Base-by-base conservation (phyloP, 2,797 vertebrate species). In the Emys orbicularis region DNA sequence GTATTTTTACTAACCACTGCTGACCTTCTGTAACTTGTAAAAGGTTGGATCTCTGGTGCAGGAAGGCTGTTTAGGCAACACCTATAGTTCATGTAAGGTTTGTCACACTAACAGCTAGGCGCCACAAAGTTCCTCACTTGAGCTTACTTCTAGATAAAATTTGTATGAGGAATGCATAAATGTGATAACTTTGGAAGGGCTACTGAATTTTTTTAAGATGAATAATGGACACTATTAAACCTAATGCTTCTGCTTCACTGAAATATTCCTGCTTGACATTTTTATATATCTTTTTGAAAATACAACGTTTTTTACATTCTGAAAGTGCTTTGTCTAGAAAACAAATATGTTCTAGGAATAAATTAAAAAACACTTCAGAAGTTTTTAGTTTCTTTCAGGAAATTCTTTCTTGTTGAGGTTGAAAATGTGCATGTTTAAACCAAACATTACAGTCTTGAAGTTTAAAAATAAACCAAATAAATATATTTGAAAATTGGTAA, bases 321-420 rank as follows among this genome's bases (percentile, higher is more conserved):
- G 72, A 2, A 76, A 68, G 15, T 77, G 37, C 89, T 57, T 96
- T 87, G 92, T 92, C 29, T 54, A 41, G 41, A 84, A 74, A 12
- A 44, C 86, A 15, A 50, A 1, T 89, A 1, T 89, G 41, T 87
- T 82, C 1, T 25, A 49, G 79, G 27, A 8, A 65, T 79, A 93
- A 91, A 44, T 34, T 52, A 41, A 61, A 61, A 34, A 61, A 72
- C 3, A 76, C 88, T 0, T 0, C 12, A 16, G 15, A 74, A 13
- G 83, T 10, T 91, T 21, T 91, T 21, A 16, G 56, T 68, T 93
- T 21, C 61, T 57, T 76, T 23, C 86, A 77, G 94, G 91, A 93
- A 68, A 18, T n/a, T 34, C 6, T 68, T 37, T 18, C 18, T 19
- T 72, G n/a, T 72, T 72, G 19, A 72, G 10, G 19, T 72, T 37